Percentiles rank a stretch among this genome's conserved stretches.
Conservation (phyloP, 2,888 invertebrate species). For the Smittia aterrima region DNA sequence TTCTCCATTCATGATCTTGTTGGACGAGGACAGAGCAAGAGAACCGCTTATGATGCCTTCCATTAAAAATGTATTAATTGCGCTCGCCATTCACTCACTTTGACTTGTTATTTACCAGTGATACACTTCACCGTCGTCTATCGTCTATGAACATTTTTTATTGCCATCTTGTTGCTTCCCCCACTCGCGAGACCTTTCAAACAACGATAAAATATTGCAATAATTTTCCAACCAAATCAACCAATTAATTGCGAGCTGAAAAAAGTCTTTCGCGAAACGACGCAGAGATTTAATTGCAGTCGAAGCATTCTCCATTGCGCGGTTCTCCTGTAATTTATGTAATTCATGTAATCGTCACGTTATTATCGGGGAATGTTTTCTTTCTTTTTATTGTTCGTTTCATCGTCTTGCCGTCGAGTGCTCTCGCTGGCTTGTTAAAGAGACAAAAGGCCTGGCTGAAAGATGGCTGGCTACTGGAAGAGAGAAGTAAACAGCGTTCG, state of each 20-base stretch:
- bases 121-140: background rate
- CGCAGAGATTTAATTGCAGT: background rate
- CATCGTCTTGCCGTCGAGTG: background rate
- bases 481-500: background rate
- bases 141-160: background rate
- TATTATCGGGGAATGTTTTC: constrained; percentile 16
- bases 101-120: constrained; percentile 10
- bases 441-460: constrained; percentile 1
- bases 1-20: background rate
- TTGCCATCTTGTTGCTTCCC: background rate
- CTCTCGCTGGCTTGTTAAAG: background rate
- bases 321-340: constrained; percentile 15
- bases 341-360: constrained; percentile 27
- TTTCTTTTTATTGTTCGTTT: constrained; percentile 7
- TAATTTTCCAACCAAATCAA: constrained; percentile 18
- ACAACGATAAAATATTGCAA: constrained; percentile 2
- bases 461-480: constrained; percentile 13
- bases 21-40: background rate
- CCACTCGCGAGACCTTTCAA: background rate
- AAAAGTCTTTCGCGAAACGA: constrained; percentile 4
- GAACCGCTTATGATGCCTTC: background rate
- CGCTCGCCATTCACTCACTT: background rate
- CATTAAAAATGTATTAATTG: constrained; percentile 30
- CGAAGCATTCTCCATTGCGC: background rate
- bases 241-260: constrained; percentile 14